Evolutionary conservation across 2,113 vertebrate species (phyloP).

Genomic region (Perca schrenkii): DNA sequence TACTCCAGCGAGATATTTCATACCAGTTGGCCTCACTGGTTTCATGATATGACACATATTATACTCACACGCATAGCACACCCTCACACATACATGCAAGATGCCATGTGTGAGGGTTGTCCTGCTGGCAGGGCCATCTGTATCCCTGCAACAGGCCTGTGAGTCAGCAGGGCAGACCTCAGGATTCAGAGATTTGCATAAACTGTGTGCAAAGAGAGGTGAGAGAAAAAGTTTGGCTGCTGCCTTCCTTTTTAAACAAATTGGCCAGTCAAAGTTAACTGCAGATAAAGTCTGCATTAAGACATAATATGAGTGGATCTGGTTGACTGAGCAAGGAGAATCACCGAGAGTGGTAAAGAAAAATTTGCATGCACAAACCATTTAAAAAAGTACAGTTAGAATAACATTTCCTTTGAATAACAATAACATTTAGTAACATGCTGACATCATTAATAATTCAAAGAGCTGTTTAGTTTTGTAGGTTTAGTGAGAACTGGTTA

Average conservation of each 20-base stretch:
- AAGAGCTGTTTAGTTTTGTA: background rate
- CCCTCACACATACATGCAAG: conserved; percentile 61
- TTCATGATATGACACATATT: conserved; percentile 66
- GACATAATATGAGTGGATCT: background rate
- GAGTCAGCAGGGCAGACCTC: conserved; percentile 66
- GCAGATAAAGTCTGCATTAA: conserved; percentile 16
- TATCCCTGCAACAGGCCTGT: conserved; percentile 57
- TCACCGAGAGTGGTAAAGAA: background rate
- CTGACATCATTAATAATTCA: background rate
- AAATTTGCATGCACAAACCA: background rate
- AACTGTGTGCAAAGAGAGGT: conserved; percentile 28
- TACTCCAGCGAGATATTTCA: conserved; percentile 24
- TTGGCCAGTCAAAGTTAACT: background rate
- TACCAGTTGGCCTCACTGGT: conserved; percentile 47
- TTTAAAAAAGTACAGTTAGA: background rate
- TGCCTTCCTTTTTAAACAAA: conserved; percentile 17
- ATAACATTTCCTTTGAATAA: background rate
- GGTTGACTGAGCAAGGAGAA: background rate
- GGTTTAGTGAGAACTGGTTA: conserved; percentile 8
- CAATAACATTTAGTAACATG: background rate
- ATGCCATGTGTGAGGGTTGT: conserved; percentile 74
- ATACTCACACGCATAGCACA: conserved; percentile 37
- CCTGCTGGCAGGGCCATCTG: conserved; percentile 77
- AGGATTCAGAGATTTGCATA: conserved; percentile 48
- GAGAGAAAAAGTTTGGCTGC: conserved; percentile 38